A percentile compares a stretch with the other conserved stretches of the same genome.
These are phyloP conservation scores for Ochotona princeps DNA, from an alignment of 2,113 vertebrate genomes.

Conservation along the genomic window DNA sequence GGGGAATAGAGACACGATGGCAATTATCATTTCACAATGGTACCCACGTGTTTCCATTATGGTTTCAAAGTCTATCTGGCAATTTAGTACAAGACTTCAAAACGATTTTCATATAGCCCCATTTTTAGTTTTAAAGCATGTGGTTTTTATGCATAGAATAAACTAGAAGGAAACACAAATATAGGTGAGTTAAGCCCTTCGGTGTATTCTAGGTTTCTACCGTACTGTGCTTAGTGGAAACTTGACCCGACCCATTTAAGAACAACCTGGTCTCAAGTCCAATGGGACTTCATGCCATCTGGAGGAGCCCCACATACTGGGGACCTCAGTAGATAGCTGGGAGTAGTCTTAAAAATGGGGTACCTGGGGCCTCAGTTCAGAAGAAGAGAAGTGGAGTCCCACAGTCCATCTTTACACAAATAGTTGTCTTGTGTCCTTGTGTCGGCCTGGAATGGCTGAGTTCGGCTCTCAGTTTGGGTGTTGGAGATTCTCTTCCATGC, in stretches of 20 bases:
- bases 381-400: neutral
- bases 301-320: neutral
- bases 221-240: neutral
- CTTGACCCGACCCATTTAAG: neutral
- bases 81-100: constrained; percentile 18
- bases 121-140: constrained; percentile 1
- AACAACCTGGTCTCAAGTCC: neutral
- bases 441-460: neutral
- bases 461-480: neutral
- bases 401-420: neutral
- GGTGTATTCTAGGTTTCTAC: neutral
- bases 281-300: neutral
- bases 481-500: neutral
- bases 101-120: neutral
- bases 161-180: neutral
- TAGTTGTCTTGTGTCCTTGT: neutral
- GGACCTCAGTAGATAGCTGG: neutral
- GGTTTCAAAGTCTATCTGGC: constrained; percentile 23
- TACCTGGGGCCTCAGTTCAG: rapidly evolving
- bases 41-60: neutral
- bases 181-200: neutral
- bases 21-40: neutral
- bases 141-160: neutral
- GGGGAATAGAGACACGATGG: neutral
- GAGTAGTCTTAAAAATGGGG: neutral